These are phyloP conservation scores for Lepidurus packardi DNA, from an alignment of 1,140 invertebrate genomes.

Conservation along the genomic window DNA sequence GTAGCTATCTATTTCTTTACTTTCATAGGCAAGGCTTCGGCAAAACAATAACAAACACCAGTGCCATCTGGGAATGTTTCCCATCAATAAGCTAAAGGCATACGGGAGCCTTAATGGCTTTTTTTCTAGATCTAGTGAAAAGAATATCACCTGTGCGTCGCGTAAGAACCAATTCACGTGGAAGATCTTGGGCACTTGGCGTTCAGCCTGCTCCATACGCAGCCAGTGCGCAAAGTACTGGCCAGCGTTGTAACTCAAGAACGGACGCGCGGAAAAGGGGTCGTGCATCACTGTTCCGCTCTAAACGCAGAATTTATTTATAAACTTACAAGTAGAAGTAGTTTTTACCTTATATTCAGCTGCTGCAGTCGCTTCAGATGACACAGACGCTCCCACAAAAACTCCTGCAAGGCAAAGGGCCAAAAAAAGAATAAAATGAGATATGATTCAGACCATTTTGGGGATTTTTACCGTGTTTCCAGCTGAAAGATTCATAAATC, in stretches of 20 bases:
- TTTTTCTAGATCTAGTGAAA: not conserved
- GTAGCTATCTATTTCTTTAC: too few species aligned
- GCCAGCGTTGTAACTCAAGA: conserved; percentile 62
- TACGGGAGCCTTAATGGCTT: too few species aligned
- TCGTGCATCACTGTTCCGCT: conserved; percentile 57
- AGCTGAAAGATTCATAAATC: conserved; percentile 54
- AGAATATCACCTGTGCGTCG: conserved; percentile 38
- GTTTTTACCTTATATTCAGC: conserved; percentile 52
- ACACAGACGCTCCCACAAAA: conserved; percentile 53
- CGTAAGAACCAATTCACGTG: conserved; percentile 58
- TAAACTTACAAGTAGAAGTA: not conserved
- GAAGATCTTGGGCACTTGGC: conserved; percentile 51
- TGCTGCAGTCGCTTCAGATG: conserved; percentile 58
- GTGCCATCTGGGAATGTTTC: too few species aligned
- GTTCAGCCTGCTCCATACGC: conserved; percentile 45
- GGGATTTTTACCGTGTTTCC: conserved; percentile 50
- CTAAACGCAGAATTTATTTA: conserved; percentile 31
- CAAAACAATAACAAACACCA: too few species aligned
- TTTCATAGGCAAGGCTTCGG: too few species aligned
- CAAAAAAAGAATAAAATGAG: not conserved
- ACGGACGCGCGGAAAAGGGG: conserved; percentile 58
- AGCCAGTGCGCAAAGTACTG: conserved; percentile 58
- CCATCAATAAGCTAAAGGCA: too few species aligned
- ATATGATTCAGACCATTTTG: not conserved
- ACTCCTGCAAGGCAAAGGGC: conserved; percentile 39